Evolutionary conservation across 2,888 invertebrate species (phyloP).

Genomic region (Tenthredo distinguenda): DNA sequence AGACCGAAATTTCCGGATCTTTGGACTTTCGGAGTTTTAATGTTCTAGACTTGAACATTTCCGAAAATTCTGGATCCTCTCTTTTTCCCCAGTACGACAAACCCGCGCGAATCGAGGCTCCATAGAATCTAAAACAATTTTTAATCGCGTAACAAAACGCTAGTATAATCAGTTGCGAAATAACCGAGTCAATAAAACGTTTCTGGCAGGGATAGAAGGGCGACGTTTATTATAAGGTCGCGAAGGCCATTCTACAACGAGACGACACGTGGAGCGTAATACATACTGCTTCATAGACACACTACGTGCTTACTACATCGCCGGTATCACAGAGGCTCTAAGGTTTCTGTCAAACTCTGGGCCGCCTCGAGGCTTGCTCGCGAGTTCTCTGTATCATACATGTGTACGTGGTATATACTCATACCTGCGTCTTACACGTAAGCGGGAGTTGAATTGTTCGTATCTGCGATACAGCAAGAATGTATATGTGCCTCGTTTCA

Average conservation of each 20-base stretch:
- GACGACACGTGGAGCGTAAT: slow-evolving; percentile 13
- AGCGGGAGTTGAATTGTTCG: too few species aligned
- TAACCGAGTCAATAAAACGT: too few species aligned
- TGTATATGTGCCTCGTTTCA: too few species aligned
- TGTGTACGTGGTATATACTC: background rate
- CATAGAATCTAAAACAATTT: background rate
- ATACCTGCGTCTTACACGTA: background rate
- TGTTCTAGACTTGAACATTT: too few species aligned
- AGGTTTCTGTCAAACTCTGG: slow-evolving; percentile 11
- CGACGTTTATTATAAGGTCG: background rate
- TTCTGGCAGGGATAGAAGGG: background rate
- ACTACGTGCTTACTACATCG: slow-evolving; percentile 4
- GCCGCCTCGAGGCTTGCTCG: background rate
- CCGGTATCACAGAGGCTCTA: background rate
- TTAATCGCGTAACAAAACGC: background rate
- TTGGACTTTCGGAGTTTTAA: too few species aligned
- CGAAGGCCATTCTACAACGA: slow-evolving; percentile 6
- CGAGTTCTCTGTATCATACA: background rate
- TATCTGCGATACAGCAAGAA: too few species aligned
- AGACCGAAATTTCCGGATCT: too few species aligned
- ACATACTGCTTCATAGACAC: background rate
- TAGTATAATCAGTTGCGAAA: background rate
- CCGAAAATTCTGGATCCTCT: too few species aligned
- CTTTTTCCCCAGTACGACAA: too few species aligned
- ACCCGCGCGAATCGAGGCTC: background rate